phyloP scores from a whole-genome alignment of 2,888 invertebrate genomes.

The Ethmia dodecea region DNA sequence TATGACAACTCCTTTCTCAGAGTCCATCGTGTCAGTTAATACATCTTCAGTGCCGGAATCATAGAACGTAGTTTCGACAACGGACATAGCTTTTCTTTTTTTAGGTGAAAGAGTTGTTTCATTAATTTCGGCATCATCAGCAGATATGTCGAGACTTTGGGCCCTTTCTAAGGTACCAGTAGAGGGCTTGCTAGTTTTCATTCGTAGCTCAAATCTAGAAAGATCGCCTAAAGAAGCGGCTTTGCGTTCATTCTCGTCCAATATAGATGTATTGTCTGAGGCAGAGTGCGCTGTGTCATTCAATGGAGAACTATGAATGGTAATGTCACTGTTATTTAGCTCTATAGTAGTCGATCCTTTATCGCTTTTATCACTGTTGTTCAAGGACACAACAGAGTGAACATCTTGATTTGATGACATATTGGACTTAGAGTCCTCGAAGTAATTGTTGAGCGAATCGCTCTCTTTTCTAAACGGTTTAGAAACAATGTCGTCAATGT shows the following conservation, averaged over 20 bases:
- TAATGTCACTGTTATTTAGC: conserved; percentile 84
- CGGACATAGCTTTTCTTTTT: conserved; percentile 82
- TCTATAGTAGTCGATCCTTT: conserved; percentile 82
- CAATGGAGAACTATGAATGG: conserved; percentile 83
- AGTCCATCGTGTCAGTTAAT: conserved; percentile 62
- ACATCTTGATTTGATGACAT: conserved; percentile 66
- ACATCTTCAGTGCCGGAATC: conserved; percentile 59
- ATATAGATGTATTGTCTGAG: conserved; percentile 64
- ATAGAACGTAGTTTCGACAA: conserved; percentile 65
- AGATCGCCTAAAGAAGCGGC: conserved; percentile 89
- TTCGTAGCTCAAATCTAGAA: conserved; percentile 79
- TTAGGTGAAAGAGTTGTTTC: conserved; percentile 73
- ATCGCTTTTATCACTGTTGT: conserved; percentile 69
- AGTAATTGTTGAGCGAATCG: conserved; percentile 67
- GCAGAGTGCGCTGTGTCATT: conserved; percentile 64
- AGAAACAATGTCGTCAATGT: conserved; percentile 73
- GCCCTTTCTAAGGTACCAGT: conserved; percentile 84
- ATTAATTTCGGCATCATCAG: conserved; percentile 63
- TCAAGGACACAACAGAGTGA: conserved; percentile 61
- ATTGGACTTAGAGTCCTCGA: conserved; percentile 66
- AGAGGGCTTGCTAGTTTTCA: conserved; percentile 62
- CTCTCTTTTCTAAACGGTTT: conserved; percentile 68
- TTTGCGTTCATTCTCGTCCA: conserved; percentile 81
- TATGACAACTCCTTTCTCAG: conserved; percentile 47
- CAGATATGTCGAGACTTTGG: conserved; percentile 87